Base-by-base conservation (phyloP, 2,113 vertebrate species). In the Perca fluviatilis region DNA sequence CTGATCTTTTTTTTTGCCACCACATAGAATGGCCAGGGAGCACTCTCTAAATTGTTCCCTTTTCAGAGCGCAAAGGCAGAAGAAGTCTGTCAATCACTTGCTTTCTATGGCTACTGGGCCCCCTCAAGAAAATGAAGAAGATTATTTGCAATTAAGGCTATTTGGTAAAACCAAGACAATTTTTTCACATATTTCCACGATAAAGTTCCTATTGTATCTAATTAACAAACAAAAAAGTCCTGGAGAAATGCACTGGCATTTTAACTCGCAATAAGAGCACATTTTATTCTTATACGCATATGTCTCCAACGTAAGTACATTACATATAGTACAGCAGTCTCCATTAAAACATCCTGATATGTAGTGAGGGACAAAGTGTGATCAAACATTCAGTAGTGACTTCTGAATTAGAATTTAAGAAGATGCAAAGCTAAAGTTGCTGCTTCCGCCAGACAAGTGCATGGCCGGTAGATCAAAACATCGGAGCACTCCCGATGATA, bases 381-480 rank as follows among this genome's bases (percentile, higher is more conserved):
- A 40, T 40, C 8, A 40, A 67, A 67, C 71, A 69, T 10, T 13
- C 12, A 3, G 11, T 2, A 23, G 21, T 23, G 40, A 68, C 47
- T n/a, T 77, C 46, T 6, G 40, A 57, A 30, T 73, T 47, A 4
- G 58, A 27, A 57, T 25, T 61, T 69, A 11, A 58, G 18, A 70
- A 23, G 43, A 50, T 25, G 56, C 36, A 1, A 57, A 83, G 14
- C 57, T 40, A 74, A 49, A 70, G 81, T 82, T 65, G 43, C 66
- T 53, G 65, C 36, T 69, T 75, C 40, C 47, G 50, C 74, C 63
- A 91, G 72, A 77, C 62, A 64, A 78, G 66, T 33, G 46, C 40
- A 72, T 15, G 5, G 50, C 23, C 30, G 4, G n/a, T 6, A 82
- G 90, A 94, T 94, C 88, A 95, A 93, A 95, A 88, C 80, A 64